These are phyloP conservation scores for Ruditapes philippinarum DNA, from an alignment of 1,140 invertebrate genomes.

Conservation along the genomic window DNA sequence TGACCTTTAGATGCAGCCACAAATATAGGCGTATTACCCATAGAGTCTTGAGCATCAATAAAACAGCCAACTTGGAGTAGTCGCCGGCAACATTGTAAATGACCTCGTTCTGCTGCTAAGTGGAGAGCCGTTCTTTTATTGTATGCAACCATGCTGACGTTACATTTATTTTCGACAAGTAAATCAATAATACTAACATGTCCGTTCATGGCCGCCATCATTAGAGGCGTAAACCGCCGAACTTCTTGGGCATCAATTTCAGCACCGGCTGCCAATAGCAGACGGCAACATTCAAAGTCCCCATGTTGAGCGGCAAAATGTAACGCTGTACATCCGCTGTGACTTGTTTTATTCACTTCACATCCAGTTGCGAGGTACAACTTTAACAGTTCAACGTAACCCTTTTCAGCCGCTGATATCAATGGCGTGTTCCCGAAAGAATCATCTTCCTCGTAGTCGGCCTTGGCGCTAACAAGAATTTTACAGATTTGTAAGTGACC, in stretches of 20 bases:
- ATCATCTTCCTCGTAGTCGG: constrained; percentile 83
- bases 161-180: constrained; percentile 81
- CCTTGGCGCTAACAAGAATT: constrained; percentile 86
- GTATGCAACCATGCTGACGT: constrained; percentile 83
- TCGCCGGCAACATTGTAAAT: constrained; percentile 88
- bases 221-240: constrained; percentile 84
- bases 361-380: constrained; percentile 92
- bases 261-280: constrained; percentile 79
- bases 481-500: constrained; percentile 86
- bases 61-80: constrained; percentile 86
- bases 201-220: constrained; percentile 84
- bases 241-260: constrained; percentile 85
- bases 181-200: constrained; percentile 78
- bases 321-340: constrained; percentile 84
- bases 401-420: constrained; percentile 95
- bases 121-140: constrained; percentile 85
- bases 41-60: constrained; percentile 81
- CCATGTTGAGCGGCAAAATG: constrained; percentile 85
- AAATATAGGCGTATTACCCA: constrained; percentile 81
- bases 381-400: constrained; percentile 93
- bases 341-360: constrained; percentile 85
- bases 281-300: constrained; percentile 75
- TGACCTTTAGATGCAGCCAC: constrained; percentile 81
- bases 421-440: constrained; percentile 92
- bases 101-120: constrained; percentile 85